These are phyloP conservation scores for Lumbricus terrestris DNA, from an alignment of 2,888 invertebrate species.

Conservation along the genomic window DNA sequence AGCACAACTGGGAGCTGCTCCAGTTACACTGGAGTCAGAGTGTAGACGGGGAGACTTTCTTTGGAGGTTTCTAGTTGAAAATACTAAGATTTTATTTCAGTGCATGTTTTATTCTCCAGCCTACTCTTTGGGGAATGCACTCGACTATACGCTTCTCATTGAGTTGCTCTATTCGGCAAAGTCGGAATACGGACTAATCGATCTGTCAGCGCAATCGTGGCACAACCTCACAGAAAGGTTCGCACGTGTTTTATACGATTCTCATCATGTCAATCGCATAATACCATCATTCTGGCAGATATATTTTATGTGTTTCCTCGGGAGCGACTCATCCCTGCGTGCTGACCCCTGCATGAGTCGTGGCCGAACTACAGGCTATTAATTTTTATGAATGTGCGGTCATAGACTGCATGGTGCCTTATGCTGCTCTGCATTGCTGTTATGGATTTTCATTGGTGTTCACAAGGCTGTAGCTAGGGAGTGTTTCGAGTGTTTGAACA, in stretches of 20 bases:
- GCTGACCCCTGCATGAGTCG: background rate
- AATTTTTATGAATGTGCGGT: background rate
- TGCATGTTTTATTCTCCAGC: background rate
- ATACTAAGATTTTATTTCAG: background rate
- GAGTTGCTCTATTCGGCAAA: conserved; percentile 23
- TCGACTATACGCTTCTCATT: background rate
- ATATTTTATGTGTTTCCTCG: too few species aligned
- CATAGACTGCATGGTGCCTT: background rate
- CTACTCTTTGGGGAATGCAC: background rate
- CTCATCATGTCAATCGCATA: background rate
- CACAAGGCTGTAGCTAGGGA: too few species aligned
- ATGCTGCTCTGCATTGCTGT: background rate
- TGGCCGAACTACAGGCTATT: background rate
- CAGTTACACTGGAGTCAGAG: background rate
- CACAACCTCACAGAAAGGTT: conserved; percentile 28
- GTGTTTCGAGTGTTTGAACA: too few species aligned
- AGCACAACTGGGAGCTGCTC: background rate
- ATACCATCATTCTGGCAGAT: background rate
- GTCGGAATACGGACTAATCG: conserved; percentile 28
- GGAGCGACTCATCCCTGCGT: too few species aligned
- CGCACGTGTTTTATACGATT: background rate
- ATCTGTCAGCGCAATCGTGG: conserved; percentile 31
- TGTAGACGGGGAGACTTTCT: background rate
- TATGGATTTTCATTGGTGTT: background rate
- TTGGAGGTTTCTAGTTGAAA: background rate